Evolutionary conservation across 2,888 invertebrate species (phyloP), one percentile per base, ranked within the genome.

Genomic region (Drosophila eohydei): DNA sequence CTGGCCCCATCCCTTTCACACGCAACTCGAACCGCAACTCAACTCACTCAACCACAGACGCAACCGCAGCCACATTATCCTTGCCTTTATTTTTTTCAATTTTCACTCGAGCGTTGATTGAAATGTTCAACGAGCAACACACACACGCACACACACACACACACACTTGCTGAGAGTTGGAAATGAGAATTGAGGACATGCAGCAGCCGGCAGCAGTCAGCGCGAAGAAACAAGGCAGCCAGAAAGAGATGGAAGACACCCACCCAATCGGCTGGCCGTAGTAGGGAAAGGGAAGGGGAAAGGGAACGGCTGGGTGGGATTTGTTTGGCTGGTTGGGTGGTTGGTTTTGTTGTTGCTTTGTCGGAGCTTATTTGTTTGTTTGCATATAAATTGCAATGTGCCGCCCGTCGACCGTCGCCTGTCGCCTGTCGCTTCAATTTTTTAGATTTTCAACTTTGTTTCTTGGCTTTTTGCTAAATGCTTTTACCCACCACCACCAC

Each of bases 31-130:
- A 7, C n/a, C 38, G 28, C 52, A 44, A 41, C 50, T 28, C 78
- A 51, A 54, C 64, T 52, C 50, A 61, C 64, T 52, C 46, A 41
- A 46, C 36, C 50, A 44, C 63, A 73, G 63, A 72, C 55, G 59
- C 60, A 69, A 63, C 46, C 67, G 55, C 74, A 71, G 78, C 63
- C 74, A 81, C 79, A 89, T 89, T 85, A 89, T 84, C 81, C 88
- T 89, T 77, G 82, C 75, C 79, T 85, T 82, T 85, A 80, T 89
- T 87, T 89, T 88, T 81, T 81, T 89, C 80, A 85, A 82, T 82
- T 82, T 89, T 89, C 86, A 80, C 86, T 86, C 80, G 83, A 88
- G 88, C 90, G 88, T 88, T 86, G 86, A 86, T 86, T 86, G 86
- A 86, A 86, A 86, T 86, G 90, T 89, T 86, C 74, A 81, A 64